Evolutionary conservation across 2,797 vertebrate genomes (phyloP).

Genomic region (Danionella dracula): DNA sequence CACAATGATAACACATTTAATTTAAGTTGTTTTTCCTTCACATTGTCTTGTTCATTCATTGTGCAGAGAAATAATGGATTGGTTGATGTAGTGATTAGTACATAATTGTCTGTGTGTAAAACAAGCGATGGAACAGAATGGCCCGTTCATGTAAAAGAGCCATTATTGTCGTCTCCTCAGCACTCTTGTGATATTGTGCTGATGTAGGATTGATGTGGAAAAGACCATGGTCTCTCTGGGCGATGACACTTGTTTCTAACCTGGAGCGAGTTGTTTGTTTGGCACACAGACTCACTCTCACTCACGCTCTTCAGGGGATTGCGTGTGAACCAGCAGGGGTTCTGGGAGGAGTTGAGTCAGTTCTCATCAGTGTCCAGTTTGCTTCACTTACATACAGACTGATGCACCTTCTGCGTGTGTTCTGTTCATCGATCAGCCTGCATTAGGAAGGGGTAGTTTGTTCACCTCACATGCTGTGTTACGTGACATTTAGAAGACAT

Average conservation of each 20-base stretch:
- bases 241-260: background rate
- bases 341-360: constrained; percentile 12
- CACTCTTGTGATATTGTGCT: background rate
- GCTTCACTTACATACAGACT: too few relatives aligned
- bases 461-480: background rate
- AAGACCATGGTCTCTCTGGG: background rate
- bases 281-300: background rate
- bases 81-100: too few relatives aligned
- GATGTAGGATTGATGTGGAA: constrained; percentile 12
- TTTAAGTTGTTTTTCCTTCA: too few relatives aligned
- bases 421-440: background rate
- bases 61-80: too few relatives aligned
- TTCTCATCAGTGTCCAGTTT: constrained; percentile 6
- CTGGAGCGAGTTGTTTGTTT: constrained; percentile 7
- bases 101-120: too few relatives aligned
- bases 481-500: constrained; percentile 1
- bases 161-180: too few relatives aligned
- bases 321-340: background rate
- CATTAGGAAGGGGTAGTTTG: background rate
- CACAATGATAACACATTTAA: too few relatives aligned
- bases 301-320: background rate
- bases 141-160: too few relatives aligned
- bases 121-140: too few relatives aligned
- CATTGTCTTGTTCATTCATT: too few relatives aligned
- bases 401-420: background rate